Evolutionary conservation across 2,888 invertebrate genomes (phyloP), one percentile per base, ranked within the genome.

Genomic region (Myopa tessellatipennis): DNA sequence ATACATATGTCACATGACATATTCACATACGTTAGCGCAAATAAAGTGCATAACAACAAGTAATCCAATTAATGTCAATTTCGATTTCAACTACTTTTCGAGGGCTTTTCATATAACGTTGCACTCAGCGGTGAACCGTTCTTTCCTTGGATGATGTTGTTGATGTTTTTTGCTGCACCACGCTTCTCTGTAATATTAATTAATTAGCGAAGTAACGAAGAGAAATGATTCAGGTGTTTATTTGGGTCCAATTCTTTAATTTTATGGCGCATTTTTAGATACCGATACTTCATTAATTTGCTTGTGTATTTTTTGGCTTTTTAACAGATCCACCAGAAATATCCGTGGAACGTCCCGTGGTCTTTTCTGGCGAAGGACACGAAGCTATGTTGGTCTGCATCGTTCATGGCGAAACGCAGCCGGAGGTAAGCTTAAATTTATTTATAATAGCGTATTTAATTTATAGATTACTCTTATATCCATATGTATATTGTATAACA

Each of bases 321-420:
- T 61, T 82, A 81, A 74, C 83, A 89, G 89, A 88, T 87, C 88
- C 89, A 77, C 89, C 89, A 78, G 89, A 89, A 86, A 89, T 89
- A 83, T 86, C 88, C 83, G 89, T 93, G 79, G 93, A 93, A 87
- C 90, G 92, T 83, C 91, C 92, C 70, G 91, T 93, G 86, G 92
- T 93, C 76, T 93, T 93, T 87, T 92, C 93, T 6, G 93, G 92
- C 14, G 93, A 93, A 87, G 93, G 93, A 77, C 91, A 91, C 83
- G 93, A 93, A 86, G 93, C 93, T 38, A 92, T 92, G 86, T 90
- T 93, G 74, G 93, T 93, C 73, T 93, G 93, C 87, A 92, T 93
- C 81, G 93, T 93, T 55, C 93, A 93, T 85, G 92, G 93, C 40
- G 93, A 93, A 88, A 93, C 92, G 78, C 91, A 91, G 85, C 92